These are phyloP conservation scores for Metopia argyrocephala DNA, from an alignment of 2,888 invertebrate genomes.

Conservation along the genomic window DNA sequence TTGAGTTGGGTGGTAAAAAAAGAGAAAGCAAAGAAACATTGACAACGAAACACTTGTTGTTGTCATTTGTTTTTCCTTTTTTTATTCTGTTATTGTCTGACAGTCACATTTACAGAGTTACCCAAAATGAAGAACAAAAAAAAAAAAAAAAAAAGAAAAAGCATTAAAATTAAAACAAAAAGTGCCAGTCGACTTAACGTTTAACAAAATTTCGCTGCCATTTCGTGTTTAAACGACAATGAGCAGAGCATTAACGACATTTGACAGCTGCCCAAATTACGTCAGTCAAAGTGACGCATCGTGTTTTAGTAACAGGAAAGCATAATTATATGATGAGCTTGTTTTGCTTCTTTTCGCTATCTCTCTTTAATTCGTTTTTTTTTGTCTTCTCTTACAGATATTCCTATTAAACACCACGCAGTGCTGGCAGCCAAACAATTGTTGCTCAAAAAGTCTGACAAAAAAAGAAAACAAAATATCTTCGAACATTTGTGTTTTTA, in stretches of 20 bases:
- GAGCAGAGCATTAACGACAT: slow-evolving; percentile 67
- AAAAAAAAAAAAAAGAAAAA: not conserved
- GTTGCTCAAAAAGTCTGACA: not conserved
- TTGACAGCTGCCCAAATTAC: slow-evolving; percentile 79
- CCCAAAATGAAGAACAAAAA: not conserved
- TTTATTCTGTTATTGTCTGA: too few species aligned
- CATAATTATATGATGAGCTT: slow-evolving; percentile 70
- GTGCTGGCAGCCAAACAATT: not conserved
- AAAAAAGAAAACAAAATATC: not conserved
- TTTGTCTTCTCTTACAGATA: too few species aligned
- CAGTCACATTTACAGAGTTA: not conserved
- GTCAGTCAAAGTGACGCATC: slow-evolving; percentile 80
- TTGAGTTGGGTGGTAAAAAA: not conserved
- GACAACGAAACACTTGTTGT: not conserved
- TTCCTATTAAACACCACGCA: too few species aligned
- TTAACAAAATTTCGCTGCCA: not conserved
- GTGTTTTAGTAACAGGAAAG: slow-evolving; percentile 78
- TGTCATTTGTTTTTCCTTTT: not conserved
- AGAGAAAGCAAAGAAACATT: not conserved
- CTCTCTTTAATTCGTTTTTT: not conserved
- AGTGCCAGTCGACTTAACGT: not conserved
- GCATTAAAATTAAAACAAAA: not conserved
- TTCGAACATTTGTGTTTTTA: slow-evolving; percentile 1
- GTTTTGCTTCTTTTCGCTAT: not conserved
- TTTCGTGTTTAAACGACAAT: slow-evolving; percentile 9